phyloP scores from a whole-genome alignment of 2,888 invertebrate species.

The Torymus aiolomorphi region DNA sequence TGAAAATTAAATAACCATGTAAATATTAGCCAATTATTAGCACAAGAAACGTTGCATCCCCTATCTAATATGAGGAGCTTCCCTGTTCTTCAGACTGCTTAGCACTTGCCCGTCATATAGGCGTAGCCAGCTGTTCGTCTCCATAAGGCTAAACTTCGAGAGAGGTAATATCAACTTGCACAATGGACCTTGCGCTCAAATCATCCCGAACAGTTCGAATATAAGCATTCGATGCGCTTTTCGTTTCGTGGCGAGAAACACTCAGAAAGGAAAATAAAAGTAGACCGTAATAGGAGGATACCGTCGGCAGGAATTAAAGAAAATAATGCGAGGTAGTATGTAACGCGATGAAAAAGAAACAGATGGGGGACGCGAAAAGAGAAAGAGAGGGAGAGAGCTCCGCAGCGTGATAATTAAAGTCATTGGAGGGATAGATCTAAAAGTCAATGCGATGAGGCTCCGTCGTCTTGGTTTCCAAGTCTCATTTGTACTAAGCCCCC shows the following conservation, averaged over 20 bases:
- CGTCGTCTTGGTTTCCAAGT: slow-evolving; percentile 38
- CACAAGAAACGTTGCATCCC: too few species aligned
- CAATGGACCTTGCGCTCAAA: too few species aligned
- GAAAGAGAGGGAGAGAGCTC: background rate
- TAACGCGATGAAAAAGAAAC: background rate
- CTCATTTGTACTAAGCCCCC: slow-evolving; percentile 36
- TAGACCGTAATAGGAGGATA: too few species aligned
- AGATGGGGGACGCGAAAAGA: background rate
- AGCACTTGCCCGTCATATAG: too few species aligned
- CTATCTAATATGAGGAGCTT: too few species aligned
- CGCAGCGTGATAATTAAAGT: slow-evolving; percentile 42
- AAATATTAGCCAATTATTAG: too few species aligned
- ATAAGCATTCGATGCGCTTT: background rate
- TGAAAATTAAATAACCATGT: too few species aligned
- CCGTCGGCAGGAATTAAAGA: background rate
- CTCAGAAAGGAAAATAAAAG: background rate
- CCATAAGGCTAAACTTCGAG: too few species aligned
- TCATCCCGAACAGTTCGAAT: too few species aligned
- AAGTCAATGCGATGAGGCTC: slow-evolving; percentile 35
- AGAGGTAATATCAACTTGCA: too few species aligned
- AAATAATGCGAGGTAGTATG: slow-evolving; percentile 12
- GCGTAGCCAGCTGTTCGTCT: too few species aligned
- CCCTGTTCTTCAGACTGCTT: too few species aligned
- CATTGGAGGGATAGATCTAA: slow-evolving; percentile 26
- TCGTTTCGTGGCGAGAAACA: slow-evolving; percentile 5